These are phyloP conservation scores for Gonatopus flavifemur DNA, from an alignment of 1,140 invertebrate species.

Conservation along the genomic window DNA sequence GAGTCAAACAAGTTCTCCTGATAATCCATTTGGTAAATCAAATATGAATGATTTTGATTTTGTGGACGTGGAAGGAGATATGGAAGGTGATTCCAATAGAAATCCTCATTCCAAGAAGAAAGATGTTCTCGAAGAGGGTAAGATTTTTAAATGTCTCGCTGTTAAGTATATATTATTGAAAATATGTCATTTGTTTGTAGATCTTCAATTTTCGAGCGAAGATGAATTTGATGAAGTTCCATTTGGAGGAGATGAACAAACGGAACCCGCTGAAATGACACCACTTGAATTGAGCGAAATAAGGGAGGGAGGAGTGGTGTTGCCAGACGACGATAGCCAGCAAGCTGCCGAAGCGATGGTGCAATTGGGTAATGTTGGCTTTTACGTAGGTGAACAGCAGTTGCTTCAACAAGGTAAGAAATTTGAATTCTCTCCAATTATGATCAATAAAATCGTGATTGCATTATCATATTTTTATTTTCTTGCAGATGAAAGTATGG, in stretches of 20 bases:
- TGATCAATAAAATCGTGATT: background rate
- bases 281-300: constrained; percentile 40
- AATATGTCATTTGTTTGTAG: constrained; percentile 46
- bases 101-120: constrained; percentile 46
- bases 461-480: constrained; percentile 13
- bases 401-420: constrained; percentile 51
- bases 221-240: constrained; percentile 70
- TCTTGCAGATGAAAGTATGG: constrained; percentile 71
- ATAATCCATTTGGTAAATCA: constrained; percentile 58
- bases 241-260: constrained; percentile 61
- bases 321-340: constrained; percentile 72
- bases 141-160: constrained; percentile 24
- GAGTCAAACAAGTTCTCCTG: constrained; percentile 66
- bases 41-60: constrained; percentile 67
- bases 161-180: background rate
- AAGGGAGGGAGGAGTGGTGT: constrained; percentile 48
- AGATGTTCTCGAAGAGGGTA: constrained; percentile 65
- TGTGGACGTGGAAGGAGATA: constrained; percentile 70
- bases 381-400: constrained; percentile 65
- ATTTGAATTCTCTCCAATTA: no score
- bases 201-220: constrained; percentile 74
- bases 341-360: constrained; percentile 85
- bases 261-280: constrained; percentile 57
- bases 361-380: constrained; percentile 74
- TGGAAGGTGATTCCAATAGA: constrained; percentile 44